Evolutionary conservation across 2,888 invertebrate genomes (phyloP).

Genomic region (Epistrophe grossulariae): DNA sequence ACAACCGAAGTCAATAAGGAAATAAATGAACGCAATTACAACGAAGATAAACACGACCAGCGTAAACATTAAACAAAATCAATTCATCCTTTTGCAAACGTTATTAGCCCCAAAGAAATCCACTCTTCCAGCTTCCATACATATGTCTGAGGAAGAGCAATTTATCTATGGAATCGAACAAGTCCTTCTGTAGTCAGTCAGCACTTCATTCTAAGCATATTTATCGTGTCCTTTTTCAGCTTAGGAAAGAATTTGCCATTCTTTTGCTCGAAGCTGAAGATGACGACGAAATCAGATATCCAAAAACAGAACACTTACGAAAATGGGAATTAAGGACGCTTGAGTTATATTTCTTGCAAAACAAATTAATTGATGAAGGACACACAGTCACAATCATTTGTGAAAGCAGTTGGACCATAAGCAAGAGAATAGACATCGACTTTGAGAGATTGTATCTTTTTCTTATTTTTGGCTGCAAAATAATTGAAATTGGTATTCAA

Average conservation of each 20-base stretch:
- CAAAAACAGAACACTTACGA: constrained; percentile 74
- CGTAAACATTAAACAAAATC: constrained; percentile 74
- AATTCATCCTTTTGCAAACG: constrained; percentile 75
- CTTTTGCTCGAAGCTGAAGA: constrained; percentile 38
- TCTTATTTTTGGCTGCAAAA: constrained; percentile 68
- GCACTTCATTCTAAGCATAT: constrained; percentile 73
- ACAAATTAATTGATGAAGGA: constrained; percentile 78
- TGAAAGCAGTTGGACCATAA: constrained; percentile 54
- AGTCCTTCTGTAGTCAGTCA: constrained; percentile 73
- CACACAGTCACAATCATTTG: constrained; percentile 76
- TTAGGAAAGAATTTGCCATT: constrained; percentile 61
- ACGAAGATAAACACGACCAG: constrained; percentile 78
- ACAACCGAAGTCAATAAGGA: constrained; percentile 77
- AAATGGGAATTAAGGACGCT: constrained; percentile 78
- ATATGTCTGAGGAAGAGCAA: constrained; percentile 35
- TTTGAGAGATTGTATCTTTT: constrained; percentile 60
- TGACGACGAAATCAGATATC: constrained; percentile 73
- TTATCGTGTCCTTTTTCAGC: constrained; percentile 66
- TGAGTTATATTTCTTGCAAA: constrained; percentile 77
- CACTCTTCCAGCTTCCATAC: background rate
- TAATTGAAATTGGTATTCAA: constrained; percentile 76
- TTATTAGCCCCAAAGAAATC: constrained; percentile 70
- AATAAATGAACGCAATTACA: constrained; percentile 78
- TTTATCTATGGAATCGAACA: constrained; percentile 69
- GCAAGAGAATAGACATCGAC: constrained; percentile 10